phyloP scores from a whole-genome alignment of 2,797 vertebrate genomes.

The Falco cherrug region DNA sequence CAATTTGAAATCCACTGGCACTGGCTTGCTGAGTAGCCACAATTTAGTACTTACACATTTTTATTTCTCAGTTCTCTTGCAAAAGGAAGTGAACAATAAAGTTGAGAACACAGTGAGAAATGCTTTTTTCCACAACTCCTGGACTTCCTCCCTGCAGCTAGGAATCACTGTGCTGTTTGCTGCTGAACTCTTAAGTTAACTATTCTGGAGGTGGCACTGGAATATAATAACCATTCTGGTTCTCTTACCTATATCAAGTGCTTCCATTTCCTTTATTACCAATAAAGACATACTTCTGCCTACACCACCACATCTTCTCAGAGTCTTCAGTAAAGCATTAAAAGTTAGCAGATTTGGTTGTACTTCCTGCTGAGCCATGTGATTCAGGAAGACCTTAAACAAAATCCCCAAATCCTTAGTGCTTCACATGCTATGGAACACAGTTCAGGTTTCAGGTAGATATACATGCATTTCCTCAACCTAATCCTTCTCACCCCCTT shows the following conservation, averaged over 20 bases:
- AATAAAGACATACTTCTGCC: slow-evolving; percentile 70
- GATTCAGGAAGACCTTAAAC: slow-evolving; percentile 85
- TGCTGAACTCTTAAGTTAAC: neutral
- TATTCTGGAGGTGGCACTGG: neutral
- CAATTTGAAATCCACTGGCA: neutral
- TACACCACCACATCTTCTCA: slow-evolving; percentile 78
- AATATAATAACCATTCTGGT: neutral
- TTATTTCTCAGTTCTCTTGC: neutral
- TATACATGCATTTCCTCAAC: neutral
- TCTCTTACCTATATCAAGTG: slow-evolving; percentile 84
- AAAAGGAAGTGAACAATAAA: neutral
- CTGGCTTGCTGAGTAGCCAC: neutral
- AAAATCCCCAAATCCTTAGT: neutral
- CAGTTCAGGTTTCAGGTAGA: neutral
- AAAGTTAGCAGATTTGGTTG: slow-evolving; percentile 89
- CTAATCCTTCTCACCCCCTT: neutral
- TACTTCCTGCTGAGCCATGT: slow-evolving; percentile 89
- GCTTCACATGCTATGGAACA: neutral
- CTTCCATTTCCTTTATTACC: slow-evolving; percentile 89
- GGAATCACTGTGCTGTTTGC: neutral
- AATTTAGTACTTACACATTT: neutral
- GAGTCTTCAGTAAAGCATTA: slow-evolving; percentile 83
- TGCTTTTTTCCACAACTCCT: neutral
- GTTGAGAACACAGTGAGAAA: neutral
- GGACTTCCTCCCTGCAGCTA: neutral